phyloP scores from a whole-genome alignment of 2,888 invertebrate species.

The Blastobasis adustella region DNA sequence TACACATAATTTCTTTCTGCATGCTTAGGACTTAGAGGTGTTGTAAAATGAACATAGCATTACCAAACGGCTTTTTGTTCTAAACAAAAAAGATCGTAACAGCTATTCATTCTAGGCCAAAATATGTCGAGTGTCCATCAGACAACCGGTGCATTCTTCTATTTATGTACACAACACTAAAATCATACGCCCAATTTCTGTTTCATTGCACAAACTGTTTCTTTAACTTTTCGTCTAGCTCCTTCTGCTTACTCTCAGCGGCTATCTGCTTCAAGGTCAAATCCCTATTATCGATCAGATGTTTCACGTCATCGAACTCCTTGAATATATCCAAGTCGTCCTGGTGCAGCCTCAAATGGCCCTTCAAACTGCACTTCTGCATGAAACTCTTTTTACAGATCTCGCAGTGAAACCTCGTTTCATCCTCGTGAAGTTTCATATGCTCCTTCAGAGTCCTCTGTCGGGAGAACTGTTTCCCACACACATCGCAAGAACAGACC shows the following conservation, averaged over 20 bases:
- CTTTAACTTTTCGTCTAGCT: conserved; percentile 34
- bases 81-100: too few species aligned
- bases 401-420: conserved; percentile 54
- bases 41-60: too few species aligned
- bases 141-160: too few species aligned
- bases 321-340: conserved; percentile 66
- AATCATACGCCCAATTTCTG: too few species aligned
- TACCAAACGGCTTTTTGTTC: too few species aligned
- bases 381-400: conserved; percentile 59
- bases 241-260: conserved; percentile 50
- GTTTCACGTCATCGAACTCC: conserved; percentile 66
- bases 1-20: too few species aligned
- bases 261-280: conserved; percentile 63
- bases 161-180: too few species aligned
- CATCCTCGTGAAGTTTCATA: conserved; percentile 50
- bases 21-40: too few species aligned
- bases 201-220: conserved; percentile 5
- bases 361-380: conserved; percentile 61
- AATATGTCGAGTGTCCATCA: too few species aligned
- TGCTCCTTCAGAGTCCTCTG: conserved; percentile 53
- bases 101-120: too few species aligned
- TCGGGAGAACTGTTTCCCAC: conserved; percentile 50
- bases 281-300: conserved; percentile 60
- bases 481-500: conserved; percentile 46
- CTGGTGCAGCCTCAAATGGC: conserved; percentile 56